These are phyloP conservation scores for Monopterus albus DNA, from an alignment of 2,113 vertebrate genomes.

Conservation along the genomic window DNA sequence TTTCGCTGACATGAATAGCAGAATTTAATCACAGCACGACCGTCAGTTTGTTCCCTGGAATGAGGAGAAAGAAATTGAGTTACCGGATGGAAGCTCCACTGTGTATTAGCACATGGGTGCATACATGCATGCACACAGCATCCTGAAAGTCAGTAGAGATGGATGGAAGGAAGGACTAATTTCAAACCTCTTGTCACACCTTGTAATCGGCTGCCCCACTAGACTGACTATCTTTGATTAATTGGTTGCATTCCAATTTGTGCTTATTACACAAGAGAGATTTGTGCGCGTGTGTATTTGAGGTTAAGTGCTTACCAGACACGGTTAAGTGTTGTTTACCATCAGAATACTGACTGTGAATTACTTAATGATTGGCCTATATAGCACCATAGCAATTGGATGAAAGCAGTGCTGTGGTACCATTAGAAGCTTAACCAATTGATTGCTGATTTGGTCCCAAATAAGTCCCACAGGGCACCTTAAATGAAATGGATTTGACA, in stretches of 20 bases:
- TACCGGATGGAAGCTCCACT: slow-evolving; percentile 52
- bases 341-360: slow-evolving; percentile 11
- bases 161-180: slow-evolving; percentile 59
- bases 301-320: slow-evolving; percentile 29
- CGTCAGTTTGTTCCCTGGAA: slow-evolving; percentile 53
- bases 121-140: background rate
- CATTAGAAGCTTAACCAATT: slow-evolving; percentile 60
- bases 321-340: slow-evolving; percentile 35
- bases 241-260: slow-evolving; percentile 69
- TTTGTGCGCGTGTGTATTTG: slow-evolving; percentile 9
- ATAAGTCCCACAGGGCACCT: slow-evolving; percentile 30
- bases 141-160: slow-evolving; percentile 50
- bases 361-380: slow-evolving; percentile 40
- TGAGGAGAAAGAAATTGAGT: slow-evolving; percentile 48
- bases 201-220: slow-evolving; percentile 53
- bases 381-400: slow-evolving; percentile 14
- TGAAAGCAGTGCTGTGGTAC: slow-evolving; percentile 25
- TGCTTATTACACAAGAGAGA: slow-evolving; percentile 45
- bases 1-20: slow-evolving; percentile 38
- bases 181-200: slow-evolving; percentile 67
- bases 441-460: slow-evolving; percentile 31
- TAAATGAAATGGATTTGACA: slow-evolving; percentile 40
- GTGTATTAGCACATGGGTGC: slow-evolving; percentile 50
- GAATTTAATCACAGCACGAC: slow-evolving; percentile 47
- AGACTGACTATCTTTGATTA: slow-evolving; percentile 64